Evolutionary conservation across 2,797 vertebrate genomes (phyloP).

Genomic region (Erethizon dorsatum): DNA sequence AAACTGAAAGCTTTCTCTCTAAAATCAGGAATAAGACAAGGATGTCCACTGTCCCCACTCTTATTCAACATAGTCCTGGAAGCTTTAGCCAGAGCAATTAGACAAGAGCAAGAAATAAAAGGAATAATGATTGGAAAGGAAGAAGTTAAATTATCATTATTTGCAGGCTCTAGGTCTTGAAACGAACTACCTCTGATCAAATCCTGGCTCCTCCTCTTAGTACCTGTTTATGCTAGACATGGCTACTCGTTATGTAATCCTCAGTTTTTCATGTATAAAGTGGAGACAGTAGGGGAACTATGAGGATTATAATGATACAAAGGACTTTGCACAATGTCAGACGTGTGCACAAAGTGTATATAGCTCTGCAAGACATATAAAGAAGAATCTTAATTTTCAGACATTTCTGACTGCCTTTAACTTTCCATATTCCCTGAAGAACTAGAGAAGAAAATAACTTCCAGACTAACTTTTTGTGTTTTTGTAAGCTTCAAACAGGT

Average conservation of each 20-base stretch:
- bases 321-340: neutral
- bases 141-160: too few species aligned
- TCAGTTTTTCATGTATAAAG: neutral
- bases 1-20: too few species aligned
- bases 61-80: too few species aligned
- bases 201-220: neutral
- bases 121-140: too few species aligned
- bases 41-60: too few species aligned
- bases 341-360: neutral
- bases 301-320: neutral
- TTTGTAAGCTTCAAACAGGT: neutral
- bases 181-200: neutral
- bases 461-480: neutral
- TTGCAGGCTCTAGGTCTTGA: neutral
- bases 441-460: neutral
- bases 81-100: too few species aligned
- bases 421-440: neutral
- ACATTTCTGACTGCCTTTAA: neutral
- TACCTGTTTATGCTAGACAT: neutral
- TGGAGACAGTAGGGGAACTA: neutral
- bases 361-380: neutral
- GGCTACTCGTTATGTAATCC: neutral
- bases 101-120: too few species aligned
- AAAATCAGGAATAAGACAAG: too few species aligned
- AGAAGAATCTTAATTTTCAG: constrained; percentile 27